phyloP scores from a whole-genome alignment of 2,888 invertebrate genomes.

The Drosophila demipolita region DNA sequence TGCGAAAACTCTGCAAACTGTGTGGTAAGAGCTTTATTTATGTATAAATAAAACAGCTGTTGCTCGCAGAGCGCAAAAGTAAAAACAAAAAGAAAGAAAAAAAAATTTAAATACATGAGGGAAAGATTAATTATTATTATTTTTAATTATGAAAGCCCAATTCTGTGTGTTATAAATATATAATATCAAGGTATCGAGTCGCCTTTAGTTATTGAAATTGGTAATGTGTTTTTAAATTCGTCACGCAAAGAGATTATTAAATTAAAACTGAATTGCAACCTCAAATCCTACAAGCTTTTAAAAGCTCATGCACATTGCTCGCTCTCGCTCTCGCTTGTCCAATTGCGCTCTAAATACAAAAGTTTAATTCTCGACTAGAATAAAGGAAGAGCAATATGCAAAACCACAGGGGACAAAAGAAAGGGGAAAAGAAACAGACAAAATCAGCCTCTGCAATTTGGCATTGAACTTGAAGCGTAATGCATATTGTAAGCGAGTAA shows the following conservation, averaged over 20 bases:
- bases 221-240: not conserved
- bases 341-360: conserved; percentile 27
- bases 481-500: conserved; percentile 8
- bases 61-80: not conserved
- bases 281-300: not conserved
- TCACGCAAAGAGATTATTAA: not conserved
- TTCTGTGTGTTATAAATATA: not conserved
- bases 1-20: conserved; percentile 42
- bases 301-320: conserved; percentile 36
- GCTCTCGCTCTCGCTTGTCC: conserved; percentile 19
- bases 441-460: conserved; percentile 48
- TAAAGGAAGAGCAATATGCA: conserved; percentile 18
- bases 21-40: not conserved
- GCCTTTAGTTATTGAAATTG: not conserved
- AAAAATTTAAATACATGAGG: not conserved
- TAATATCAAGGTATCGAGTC: conserved; percentile 5
- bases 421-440: conserved; percentile 8
- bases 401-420: conserved; percentile 22
- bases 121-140: not conserved
- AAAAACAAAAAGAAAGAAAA: not conserved
- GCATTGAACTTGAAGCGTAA: conserved; percentile 68
- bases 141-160: conserved; percentile 1
- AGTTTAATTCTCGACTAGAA: conserved; percentile 21
- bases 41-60: conserved; percentile 18
- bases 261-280: not conserved